These are phyloP conservation scores for Acanthiza pusilla DNA, from an alignment of 2,797 vertebrate species.

Conservation along the genomic window DNA sequence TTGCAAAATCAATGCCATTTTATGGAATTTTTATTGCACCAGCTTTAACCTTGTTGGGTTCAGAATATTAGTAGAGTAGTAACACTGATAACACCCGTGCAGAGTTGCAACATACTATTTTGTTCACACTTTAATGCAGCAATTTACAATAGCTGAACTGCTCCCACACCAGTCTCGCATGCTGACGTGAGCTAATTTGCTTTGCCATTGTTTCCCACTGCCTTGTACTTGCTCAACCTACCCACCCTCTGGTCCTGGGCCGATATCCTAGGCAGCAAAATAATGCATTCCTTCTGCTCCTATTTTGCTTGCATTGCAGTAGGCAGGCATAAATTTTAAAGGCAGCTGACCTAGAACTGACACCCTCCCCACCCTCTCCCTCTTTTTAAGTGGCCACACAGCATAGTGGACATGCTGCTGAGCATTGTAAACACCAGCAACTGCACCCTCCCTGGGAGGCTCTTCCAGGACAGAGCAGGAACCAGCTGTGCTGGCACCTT, in stretches of 20 bases:
- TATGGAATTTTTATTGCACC: background rate
- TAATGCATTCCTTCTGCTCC: slow-evolving; percentile 17
- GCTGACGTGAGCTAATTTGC: background rate
- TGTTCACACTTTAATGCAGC: background rate
- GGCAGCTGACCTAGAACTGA: background rate
- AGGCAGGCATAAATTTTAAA: slow-evolving; percentile 20
- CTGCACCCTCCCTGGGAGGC: background rate
- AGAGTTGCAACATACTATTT: background rate
- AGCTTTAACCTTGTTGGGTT: background rate
- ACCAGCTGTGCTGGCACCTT: background rate
- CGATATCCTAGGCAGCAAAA: background rate
- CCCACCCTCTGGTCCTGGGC: background rate
- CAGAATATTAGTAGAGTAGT: background rate
- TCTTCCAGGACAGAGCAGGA: background rate
- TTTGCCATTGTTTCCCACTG: background rate
- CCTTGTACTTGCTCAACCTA: slow-evolving; percentile 14
- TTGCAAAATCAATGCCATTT: background rate
- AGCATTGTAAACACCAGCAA: background rate
- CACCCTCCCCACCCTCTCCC: background rate
- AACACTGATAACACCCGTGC: background rate
- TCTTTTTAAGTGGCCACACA: background rate
- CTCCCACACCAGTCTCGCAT: background rate
- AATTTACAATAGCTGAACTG: background rate
- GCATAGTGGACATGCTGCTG: background rate
- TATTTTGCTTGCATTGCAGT: background rate